phyloP scores from a whole-genome alignment of 2,113 vertebrate species.

The Piliocolobus tephrosceles region DNA sequence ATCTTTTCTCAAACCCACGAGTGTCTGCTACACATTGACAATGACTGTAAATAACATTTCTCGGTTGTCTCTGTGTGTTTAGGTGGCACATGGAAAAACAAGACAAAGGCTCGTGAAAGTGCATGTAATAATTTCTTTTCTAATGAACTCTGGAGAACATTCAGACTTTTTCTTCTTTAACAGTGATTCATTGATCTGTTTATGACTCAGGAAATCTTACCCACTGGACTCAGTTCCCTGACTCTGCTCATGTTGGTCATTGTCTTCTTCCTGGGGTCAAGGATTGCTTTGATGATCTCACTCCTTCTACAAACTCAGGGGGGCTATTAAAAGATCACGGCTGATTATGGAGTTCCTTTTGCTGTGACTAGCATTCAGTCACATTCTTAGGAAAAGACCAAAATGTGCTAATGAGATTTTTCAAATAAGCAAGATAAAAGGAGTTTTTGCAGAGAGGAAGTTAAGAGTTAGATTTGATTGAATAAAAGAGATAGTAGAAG shows the following conservation, averaged over 20 bases:
- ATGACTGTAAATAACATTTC: neutral
- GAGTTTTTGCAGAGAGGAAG: constrained; percentile 56
- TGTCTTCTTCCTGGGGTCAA: neutral
- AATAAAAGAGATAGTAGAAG: constrained; percentile 48
- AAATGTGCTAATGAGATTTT: constrained; percentile 78
- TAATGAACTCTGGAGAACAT: neutral
- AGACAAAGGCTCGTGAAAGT: neutral
- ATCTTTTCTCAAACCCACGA: neutral
- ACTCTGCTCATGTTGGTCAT: neutral
- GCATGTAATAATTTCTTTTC: neutral
- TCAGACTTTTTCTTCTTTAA: neutral
- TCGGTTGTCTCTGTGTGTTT: no score
- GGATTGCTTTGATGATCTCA: constrained; percentile 12
- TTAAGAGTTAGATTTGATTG: constrained; percentile 50
- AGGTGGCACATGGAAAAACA: neutral
- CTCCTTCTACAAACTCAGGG: neutral
- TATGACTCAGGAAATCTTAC: neutral
- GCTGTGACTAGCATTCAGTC: constrained; percentile 21
- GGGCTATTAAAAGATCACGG: constrained; percentile 24
- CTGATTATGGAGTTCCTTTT: constrained; percentile 52
- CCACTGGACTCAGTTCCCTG: neutral
- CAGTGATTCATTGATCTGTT: neutral
- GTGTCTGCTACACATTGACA: neutral
- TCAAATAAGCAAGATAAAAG: constrained; percentile 62
- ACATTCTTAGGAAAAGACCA: constrained; percentile 58